Conservation (phyloP, 2,888 invertebrate species). For the Tortricodes alternella region DNA sequence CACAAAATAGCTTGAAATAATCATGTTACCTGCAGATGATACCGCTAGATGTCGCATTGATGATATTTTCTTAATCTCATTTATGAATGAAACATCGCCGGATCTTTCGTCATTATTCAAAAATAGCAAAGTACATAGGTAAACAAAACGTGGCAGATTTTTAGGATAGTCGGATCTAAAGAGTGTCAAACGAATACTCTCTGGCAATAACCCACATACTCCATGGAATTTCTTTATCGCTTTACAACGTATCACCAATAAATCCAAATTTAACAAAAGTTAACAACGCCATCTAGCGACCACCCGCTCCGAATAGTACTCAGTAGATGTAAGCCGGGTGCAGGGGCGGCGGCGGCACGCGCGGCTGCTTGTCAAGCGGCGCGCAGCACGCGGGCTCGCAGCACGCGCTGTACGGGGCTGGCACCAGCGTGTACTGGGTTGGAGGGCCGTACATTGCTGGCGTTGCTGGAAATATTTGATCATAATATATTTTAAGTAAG, state of each 20-base stretch:
- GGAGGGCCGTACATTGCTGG: slow-evolving; percentile 71
- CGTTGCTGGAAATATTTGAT: slow-evolving; percentile 52
- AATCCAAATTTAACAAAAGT: not conserved
- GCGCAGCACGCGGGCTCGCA: slow-evolving; percentile 74
- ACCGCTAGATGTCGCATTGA: slow-evolving; percentile 11
- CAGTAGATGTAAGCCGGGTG: slow-evolving; percentile 78
- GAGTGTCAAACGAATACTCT: too few species aligned
- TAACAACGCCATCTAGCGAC: slow-evolving; percentile 1
- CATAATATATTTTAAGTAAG: not conserved
- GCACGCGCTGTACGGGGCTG: slow-evolving; percentile 69
- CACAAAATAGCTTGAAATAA: slow-evolving; percentile 4
- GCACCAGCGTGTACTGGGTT: slow-evolving; percentile 68
- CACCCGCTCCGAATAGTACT: slow-evolving; percentile 15
- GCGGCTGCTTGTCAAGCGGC: slow-evolving; percentile 70
- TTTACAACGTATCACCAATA: not conserved
- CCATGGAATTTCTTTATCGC: too few species aligned
- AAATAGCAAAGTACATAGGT: too few species aligned
- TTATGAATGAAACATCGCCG: too few species aligned
- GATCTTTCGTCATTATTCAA: too few species aligned
- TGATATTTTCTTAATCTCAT: not conserved
- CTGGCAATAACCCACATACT: too few species aligned
- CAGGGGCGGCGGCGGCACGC: slow-evolving; percentile 66
- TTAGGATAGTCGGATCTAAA: too few species aligned
- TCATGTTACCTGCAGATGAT: not conserved
- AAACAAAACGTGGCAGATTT: too few species aligned